Base-by-base conservation (phyloP, 2,888 invertebrate genomes). In the Agrilus cyanescens region DNA sequence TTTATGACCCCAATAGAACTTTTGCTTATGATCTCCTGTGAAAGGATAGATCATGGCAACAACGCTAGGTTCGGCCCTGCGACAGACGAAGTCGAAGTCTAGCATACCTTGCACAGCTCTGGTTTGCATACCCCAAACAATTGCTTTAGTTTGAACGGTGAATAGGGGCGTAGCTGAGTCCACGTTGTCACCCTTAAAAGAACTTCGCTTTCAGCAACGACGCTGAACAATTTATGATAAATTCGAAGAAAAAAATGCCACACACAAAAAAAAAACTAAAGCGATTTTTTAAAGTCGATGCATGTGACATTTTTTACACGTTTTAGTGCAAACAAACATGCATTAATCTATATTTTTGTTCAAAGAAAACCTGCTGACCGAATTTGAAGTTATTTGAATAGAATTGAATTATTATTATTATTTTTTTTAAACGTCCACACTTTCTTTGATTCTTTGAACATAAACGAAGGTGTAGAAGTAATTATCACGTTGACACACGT, bases 1-100 rank as follows among this genome's bases (percentile, higher is more conserved):
- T 63, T 96, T 94, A 69, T 98, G 97, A 1, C 98, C 98, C 84
- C 96, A 98, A 67, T 99, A 99, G 71, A 91, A 98, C 67, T 98
- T 99, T 69, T 96, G 96, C 63, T 95, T 96, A 69, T 98, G 97
- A 67, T 98, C 96, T 0, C 95, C 95, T 12, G 87, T 94, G 70
- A 98, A 95, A 0, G 98, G 98, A 69, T 98, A 98, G 30, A 97
- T 93, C 63, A 97, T 87, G 25, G 96, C 96, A 1, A 91, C 94
- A 2, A 98, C 89, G 0, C 87, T 88, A 1, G 96, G 96, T 57
- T 87, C 85, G 40, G 75, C 68, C 56, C 97, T 74, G 16, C 90
- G 76, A 69, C 96, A 91, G 14, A 90, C 89, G 68, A 89, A 94
- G 69, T 95, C 95, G 66, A 94, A 95, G 64, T 95, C 94, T 50